Base-by-base conservation (phyloP, 2,888 invertebrate genomes). In the Pseudococcus viburni region DNA sequence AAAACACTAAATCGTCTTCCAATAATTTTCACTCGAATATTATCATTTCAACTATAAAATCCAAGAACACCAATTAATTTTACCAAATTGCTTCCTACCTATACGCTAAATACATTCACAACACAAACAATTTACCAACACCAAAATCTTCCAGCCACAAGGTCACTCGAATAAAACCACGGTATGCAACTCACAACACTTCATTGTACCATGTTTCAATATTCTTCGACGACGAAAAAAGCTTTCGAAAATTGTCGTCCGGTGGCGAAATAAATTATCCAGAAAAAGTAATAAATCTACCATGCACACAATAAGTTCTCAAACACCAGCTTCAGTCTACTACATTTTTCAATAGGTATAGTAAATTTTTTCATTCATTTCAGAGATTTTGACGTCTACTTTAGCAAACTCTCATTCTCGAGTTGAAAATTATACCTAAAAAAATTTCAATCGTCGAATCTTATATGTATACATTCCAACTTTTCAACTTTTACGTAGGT, bases 261-360 rank as follows among this genome's bases (percentile, higher is more conserved):
- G 12, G 42, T 9, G 42, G 42, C 42, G 42, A 42, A 80, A 80
- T 80, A 80, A 80, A 80, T 80, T 80, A 42, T 42, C 42, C n/a
- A 19, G 42, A 80, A 80, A 80, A 80, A 42, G 80, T 80, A 80
- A 80, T 80, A 80, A 80, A 80, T 80, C 80, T 80, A 80, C 39
- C 51, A 33, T 33, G 26, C 77, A 46, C 46, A 80, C 80, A 80
- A 80, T 80, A 80, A n/a, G 42, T 33, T 42, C n/a, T 42, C n/a
- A 80, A 80, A 80, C 19, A 15, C 80, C 80, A 19, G 3, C 26
- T 3, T 33, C 26, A 33, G 26, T 33, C 26, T 33, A 33, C 26
- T 3, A 33, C 80, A 7, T 80, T 42, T 80, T 80, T 73, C 68
- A 33, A 15, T 12, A 33, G 22, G 26, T 33, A n/a, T n/a, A 33